phyloP scores from a whole-genome alignment of 2,888 invertebrate genomes.

The Eupeodes luniger region DNA sequence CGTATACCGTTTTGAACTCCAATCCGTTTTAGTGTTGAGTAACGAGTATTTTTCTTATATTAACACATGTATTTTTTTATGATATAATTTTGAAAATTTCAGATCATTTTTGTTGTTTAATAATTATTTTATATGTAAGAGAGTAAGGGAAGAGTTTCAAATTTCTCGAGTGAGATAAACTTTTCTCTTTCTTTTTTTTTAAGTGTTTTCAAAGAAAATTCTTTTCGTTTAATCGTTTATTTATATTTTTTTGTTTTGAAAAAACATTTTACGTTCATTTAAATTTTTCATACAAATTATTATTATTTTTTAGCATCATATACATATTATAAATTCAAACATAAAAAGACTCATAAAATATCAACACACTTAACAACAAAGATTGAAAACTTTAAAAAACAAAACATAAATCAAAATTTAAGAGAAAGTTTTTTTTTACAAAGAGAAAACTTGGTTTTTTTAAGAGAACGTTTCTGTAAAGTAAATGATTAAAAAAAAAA shows the following conservation, averaged over 20 bases:
- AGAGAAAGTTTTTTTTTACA: slow-evolving; percentile 28
- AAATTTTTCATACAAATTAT: slow-evolving; percentile 25
- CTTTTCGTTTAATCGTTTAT: slow-evolving; percentile 22
- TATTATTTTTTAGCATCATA: slow-evolving; percentile 31
- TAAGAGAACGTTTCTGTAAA: slow-evolving; percentile 34
- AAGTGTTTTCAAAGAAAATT: slow-evolving; percentile 8
- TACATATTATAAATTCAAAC: slow-evolving; percentile 42
- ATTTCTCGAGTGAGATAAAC: slow-evolving; percentile 10
- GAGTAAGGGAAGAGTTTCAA: not conserved
- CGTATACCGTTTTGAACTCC: slow-evolving; percentile 71
- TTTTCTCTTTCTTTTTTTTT: not conserved
- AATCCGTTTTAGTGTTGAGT: slow-evolving; percentile 76
- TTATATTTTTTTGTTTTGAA: not conserved
- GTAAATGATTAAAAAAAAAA: not conserved
- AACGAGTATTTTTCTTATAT: slow-evolving; percentile 66
- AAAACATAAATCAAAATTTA: slow-evolving; percentile 1
- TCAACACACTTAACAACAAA: not conserved
- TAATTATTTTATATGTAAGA: slow-evolving; percentile 40
- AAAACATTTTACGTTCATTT: slow-evolving; percentile 31
- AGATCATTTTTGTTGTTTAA: slow-evolving; percentile 39
- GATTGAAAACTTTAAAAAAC: slow-evolving; percentile 20
- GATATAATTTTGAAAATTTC: slow-evolving; percentile 61
- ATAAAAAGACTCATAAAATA: slow-evolving; percentile 13
- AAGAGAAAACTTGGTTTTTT: slow-evolving; percentile 32
- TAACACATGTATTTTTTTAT: slow-evolving; percentile 52